Conservation (phyloP, 2,797 vertebrate genomes). For the Enteromius fasciolatus region DNA sequence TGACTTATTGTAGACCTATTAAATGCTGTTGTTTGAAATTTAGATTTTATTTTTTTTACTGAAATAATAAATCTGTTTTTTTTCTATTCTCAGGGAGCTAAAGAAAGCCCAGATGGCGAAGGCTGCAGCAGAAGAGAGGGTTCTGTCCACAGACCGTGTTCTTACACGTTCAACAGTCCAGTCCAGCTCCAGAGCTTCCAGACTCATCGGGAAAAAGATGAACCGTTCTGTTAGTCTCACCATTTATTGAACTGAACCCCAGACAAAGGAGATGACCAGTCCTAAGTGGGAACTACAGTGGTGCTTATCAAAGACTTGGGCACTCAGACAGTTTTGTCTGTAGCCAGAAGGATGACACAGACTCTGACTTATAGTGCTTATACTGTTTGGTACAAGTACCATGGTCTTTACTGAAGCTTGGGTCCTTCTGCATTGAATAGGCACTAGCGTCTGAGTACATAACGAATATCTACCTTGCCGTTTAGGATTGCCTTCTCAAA, state of each 20-base stretch:
- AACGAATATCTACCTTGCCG: conserved; percentile 17
- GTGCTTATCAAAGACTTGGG: conserved; percentile 61
- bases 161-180: conserved; percentile 91
- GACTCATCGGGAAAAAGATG: conserved; percentile 97
- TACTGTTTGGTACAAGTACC: conserved; percentile 52
- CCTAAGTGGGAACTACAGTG: conserved; percentile 28
- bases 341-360: conserved; percentile 37
- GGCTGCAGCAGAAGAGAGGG: conserved; percentile 91
- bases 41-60: background rate
- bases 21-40: no score
- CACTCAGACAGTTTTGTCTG: conserved; percentile 21
- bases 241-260: conserved; percentile 84
- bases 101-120: conserved; percentile 96
- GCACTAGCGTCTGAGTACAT: conserved; percentile 4
- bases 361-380: conserved; percentile 47
- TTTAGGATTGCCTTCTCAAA: conserved; percentile 44
- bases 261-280: background rate
- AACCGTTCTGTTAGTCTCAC: conserved; percentile 95
- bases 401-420: conserved; percentile 25
- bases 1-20: background rate
- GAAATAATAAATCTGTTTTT: background rate
- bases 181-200: conserved; percentile 81
- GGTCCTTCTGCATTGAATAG: conserved; percentile 19
- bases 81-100: conserved; percentile 82
- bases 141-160: conserved; percentile 88